Evolutionary conservation across 2,113 vertebrate genomes (phyloP), one percentile per base, ranked within the genome.

Genomic region (Gambusia holbrooki): DNA sequence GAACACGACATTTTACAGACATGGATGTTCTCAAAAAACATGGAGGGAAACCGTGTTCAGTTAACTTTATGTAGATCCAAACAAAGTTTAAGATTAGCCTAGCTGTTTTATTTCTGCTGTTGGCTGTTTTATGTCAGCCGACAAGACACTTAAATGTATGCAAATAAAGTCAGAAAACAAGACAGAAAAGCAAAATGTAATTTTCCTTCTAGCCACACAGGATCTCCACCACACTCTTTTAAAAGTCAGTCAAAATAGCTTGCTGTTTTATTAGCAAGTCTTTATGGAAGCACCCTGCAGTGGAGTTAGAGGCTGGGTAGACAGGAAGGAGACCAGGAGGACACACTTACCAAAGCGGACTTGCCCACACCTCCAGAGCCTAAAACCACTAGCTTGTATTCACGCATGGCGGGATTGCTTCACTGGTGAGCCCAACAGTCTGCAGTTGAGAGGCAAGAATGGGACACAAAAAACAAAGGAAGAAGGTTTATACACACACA

Each of bases 381-480:
- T 91, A 99, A 96, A 94, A 99, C 98, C 95, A 99, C 97, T 89
- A 99, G 96, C 96, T 99, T 99, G 96, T 99, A 99, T 96, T 99
- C 98, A 95, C 98, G 98, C 98, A 99, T 99, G 96, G 94, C 95
- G 96, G 92, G 94, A 94, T 94, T 92, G 93, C 93, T 94, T 95
- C 96, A 96, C 92, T 95, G 76, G 94, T 93, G 92, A 92, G 93
- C 92, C 93, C 91, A 89, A 92, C 82, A 83, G 92, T 91, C 96
- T 99, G 92, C 62, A 92, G 86, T 87, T 86, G 45, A 93, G 67
- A 71, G 60, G 27, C 4, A 81, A 77, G 84, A 67, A 42, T 19
- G 37, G 35, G 64, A 75, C 72, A 71, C 66, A 79, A 69, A 71
- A 64, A 67, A 28, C 35, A n/a, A 33, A 70, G 62, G 69, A 71